Percentiles rank a stretch among this genome's conserved stretches.
phyloP scores from a whole-genome alignment of 2,113 vertebrate genomes.

The Mionectes macconnelli region DNA sequence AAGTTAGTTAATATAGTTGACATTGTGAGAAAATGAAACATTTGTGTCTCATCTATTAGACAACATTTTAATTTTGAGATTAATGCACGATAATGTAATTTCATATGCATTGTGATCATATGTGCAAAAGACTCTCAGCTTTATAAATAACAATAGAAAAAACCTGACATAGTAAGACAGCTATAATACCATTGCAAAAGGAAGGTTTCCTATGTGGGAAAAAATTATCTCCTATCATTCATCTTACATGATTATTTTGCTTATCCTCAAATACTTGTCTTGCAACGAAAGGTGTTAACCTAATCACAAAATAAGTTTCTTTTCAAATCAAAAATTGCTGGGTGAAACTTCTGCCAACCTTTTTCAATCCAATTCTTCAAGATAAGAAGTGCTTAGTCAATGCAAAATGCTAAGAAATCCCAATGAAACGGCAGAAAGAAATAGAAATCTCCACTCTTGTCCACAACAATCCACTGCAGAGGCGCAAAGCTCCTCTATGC shows the following conservation, averaged over 20 bases:
- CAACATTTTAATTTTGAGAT: neutral
- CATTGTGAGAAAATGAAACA: neutral
- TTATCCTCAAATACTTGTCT: neutral
- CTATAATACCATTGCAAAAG: neutral
- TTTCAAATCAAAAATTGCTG: neutral
- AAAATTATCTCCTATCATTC: neutral
- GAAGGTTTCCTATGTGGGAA: neutral
- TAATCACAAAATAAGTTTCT: neutral
- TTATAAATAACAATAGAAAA: neutral
- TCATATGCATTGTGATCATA: neutral
- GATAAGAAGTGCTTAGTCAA: neutral
- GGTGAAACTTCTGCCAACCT: neutral
- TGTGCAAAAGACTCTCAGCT: neutral
- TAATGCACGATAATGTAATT: neutral
- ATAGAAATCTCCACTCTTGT: neutral
- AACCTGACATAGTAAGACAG: neutral
- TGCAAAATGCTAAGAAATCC: neutral
- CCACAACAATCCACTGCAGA: neutral
- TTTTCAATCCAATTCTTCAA: neutral
- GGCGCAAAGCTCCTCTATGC: neutral
- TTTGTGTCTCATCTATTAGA: neutral
- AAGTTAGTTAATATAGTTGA: neutral
- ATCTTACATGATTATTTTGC: neutral
- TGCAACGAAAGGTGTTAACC: neutral
- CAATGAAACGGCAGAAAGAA: neutral